Evolutionary conservation across 2,888 invertebrate genomes (phyloP).

Genomic region (Scaptomyza cyrtandrae): DNA sequence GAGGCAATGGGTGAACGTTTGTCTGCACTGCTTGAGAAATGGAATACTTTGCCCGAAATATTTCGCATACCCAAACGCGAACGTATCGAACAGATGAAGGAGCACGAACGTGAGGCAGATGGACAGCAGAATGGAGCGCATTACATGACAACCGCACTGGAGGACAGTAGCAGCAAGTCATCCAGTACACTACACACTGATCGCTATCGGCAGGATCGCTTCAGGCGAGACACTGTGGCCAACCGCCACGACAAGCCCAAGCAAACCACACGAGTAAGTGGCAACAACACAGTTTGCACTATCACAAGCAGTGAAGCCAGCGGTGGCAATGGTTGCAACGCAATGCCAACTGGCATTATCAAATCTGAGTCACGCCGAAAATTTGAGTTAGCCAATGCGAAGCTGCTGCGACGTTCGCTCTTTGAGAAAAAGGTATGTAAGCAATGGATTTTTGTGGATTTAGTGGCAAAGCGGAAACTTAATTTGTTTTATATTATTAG

Average conservation of each 20-base stretch:
- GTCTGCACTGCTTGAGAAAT: slow-evolving; percentile 53
- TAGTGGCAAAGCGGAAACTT: neutral
- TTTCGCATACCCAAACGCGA: slow-evolving; percentile 94
- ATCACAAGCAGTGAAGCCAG: neutral
- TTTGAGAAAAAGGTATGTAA: slow-evolving; percentile 82
- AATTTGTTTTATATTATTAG: slow-evolving; percentile 49
- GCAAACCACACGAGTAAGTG: slow-evolving; percentile 31
- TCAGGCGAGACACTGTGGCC: slow-evolving; percentile 49
- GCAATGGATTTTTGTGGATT: neutral
- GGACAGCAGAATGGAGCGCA: slow-evolving; percentile 85
- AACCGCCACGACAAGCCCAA: slow-evolving; percentile 54
- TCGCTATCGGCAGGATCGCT: slow-evolving; percentile 64
- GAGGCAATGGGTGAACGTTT: slow-evolving; percentile 37
- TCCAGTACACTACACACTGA: slow-evolving; percentile 33
- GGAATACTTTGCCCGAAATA: slow-evolving; percentile 84
- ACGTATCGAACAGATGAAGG: slow-evolving; percentile 96
- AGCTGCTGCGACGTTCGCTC: slow-evolving; percentile 82
- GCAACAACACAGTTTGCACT: slow-evolving; percentile 3
- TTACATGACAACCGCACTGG: slow-evolving; percentile 74
- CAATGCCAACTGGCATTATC: neutral
- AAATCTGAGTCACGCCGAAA: slow-evolving; percentile 24
- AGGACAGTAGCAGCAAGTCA: slow-evolving; percentile 50
- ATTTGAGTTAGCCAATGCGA: slow-evolving; percentile 64
- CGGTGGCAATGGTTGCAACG: slow-evolving; percentile 6
- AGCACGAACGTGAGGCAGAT: slow-evolving; percentile 96